phyloP scores from a whole-genome alignment of 1,140 invertebrate genomes.

The Schlechtendalia chinensis region DNA sequence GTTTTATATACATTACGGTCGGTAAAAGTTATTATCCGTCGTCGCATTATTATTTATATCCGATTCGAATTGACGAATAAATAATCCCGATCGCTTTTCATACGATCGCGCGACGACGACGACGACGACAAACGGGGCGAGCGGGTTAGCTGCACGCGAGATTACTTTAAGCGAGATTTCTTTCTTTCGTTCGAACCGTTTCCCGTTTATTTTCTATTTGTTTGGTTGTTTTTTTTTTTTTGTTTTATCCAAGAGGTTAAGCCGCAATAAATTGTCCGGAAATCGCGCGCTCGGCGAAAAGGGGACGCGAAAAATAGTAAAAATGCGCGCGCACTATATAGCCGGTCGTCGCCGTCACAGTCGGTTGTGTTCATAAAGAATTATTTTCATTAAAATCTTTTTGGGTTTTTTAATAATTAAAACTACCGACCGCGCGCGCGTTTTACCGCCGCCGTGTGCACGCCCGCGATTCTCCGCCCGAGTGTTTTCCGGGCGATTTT shows the following conservation, averaged over 20 bases:
- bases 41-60: constrained; percentile 45
- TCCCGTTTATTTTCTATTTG: not conserved
- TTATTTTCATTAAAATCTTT: constrained; percentile 49
- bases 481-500: constrained; percentile 19
- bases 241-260: constrained; percentile 21
- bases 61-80: constrained; percentile 40
- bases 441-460: not conserved
- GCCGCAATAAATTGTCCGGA: constrained; percentile 44
- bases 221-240: not conserved
- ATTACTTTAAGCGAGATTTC: constrained; percentile 40
- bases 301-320: not conserved
- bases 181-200: constrained; percentile 3
- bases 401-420: constrained; percentile 43
- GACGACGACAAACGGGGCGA: not conserved
- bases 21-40: constrained; percentile 35
- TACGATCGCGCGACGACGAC: not conserved
- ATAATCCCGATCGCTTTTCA: constrained; percentile 41
- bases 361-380: constrained; percentile 46
- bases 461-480: not conserved
- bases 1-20: constrained; percentile 31
- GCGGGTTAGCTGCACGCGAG: not conserved
- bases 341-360: not conserved
- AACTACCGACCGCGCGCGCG: constrained; percentile 21
- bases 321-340: not conserved
- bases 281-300: constrained; percentile 23